These are phyloP conservation scores for Euspilapteryx auroguttella DNA, from an alignment of 2,888 invertebrate species.

Conservation along the genomic window DNA sequence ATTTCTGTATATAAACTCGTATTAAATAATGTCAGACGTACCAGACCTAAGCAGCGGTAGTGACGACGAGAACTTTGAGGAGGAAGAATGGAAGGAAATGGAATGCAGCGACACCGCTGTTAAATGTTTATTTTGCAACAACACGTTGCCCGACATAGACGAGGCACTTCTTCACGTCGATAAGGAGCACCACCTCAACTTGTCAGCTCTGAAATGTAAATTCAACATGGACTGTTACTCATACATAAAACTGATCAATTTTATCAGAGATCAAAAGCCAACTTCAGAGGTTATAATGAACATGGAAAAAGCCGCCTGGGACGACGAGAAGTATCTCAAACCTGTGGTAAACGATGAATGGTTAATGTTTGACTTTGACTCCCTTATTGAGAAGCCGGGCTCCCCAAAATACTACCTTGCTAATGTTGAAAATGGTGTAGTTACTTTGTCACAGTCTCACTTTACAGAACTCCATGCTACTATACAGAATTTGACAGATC, in stretches of 20 bases:
- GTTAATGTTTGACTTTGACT: conserved; percentile 76
- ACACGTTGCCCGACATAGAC: conserved; percentile 61
- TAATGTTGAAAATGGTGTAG: conserved; percentile 64
- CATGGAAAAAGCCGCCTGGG: conserved; percentile 64
- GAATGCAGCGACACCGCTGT: conserved; percentile 35
- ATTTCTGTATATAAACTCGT: no score
- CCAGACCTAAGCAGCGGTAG: conserved; percentile 55
- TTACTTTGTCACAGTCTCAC: conserved; percentile 63
- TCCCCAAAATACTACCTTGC: conserved; percentile 55
- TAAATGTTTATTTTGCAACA: conserved; percentile 74
- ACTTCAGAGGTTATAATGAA: conserved; percentile 57
- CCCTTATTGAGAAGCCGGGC: conserved; percentile 28
- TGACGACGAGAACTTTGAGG: conserved; percentile 47
- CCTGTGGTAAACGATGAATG: conserved; percentile 79
- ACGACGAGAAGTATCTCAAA: conserved; percentile 75
- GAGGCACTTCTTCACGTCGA: conserved; percentile 70
- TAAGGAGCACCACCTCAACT: conserved; percentile 65
- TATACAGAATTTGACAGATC: conserved; percentile 54
- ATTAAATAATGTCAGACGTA: conserved; percentile 36
- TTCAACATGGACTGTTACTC: conserved; percentile 81
- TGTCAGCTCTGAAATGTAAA: conserved; percentile 65
- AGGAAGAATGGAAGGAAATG: conserved; percentile 54
- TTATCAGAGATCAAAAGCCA: conserved; percentile 67
- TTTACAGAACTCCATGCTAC: conserved; percentile 63
- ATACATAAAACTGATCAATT: conserved; percentile 81